phyloP scores from a whole-genome alignment of 2,113 vertebrate genomes.

The Campylomormyrus numenius region DNA sequence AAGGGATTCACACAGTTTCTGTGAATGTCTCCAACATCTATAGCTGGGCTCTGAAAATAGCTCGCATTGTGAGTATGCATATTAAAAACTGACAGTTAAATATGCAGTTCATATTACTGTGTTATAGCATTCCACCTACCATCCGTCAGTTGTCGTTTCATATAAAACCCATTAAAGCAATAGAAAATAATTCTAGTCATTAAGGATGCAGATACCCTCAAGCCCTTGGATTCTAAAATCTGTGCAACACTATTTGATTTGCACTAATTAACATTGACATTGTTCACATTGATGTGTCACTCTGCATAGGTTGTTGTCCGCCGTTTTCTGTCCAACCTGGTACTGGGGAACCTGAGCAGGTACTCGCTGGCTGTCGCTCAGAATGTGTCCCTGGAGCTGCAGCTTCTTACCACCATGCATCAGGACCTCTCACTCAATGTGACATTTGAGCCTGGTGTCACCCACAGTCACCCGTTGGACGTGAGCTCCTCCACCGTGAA shows the following conservation, averaged over 20 bases:
- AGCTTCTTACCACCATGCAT: constrained; percentile 25
- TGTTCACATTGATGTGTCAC: neutral
- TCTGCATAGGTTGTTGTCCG: constrained; percentile 25
- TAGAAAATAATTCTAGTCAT: neutral
- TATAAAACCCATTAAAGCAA: neutral
- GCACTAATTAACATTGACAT: neutral
- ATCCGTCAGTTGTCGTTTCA: neutral
- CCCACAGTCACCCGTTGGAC: constrained; percentile 11
- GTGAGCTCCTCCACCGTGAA: neutral
- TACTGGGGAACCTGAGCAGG: constrained; percentile 15
- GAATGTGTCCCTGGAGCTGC: constrained; percentile 28
- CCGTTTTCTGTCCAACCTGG: constrained; percentile 17
- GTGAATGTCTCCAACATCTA: constrained; percentile 33
- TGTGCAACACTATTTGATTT: neutral
- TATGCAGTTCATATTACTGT: neutral
- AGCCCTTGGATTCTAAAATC: neutral
- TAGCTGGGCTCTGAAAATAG: constrained; percentile 28
- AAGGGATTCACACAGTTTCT: constrained; percentile 25
- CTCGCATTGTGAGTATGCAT: constrained; percentile 28
- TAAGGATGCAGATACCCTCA: neutral
- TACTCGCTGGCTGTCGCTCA: constrained; percentile 25
- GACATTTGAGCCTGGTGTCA: constrained; percentile 16
- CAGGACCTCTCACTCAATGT: constrained; percentile 24
- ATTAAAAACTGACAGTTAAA: neutral
- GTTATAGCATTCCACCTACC: neutral